A percentile compares a stretch with the other conserved stretches of the same genome.
Evolutionary conservation across 2,797 vertebrate genomes (phyloP).

Genomic region (Okamejei kenojei): DNA sequence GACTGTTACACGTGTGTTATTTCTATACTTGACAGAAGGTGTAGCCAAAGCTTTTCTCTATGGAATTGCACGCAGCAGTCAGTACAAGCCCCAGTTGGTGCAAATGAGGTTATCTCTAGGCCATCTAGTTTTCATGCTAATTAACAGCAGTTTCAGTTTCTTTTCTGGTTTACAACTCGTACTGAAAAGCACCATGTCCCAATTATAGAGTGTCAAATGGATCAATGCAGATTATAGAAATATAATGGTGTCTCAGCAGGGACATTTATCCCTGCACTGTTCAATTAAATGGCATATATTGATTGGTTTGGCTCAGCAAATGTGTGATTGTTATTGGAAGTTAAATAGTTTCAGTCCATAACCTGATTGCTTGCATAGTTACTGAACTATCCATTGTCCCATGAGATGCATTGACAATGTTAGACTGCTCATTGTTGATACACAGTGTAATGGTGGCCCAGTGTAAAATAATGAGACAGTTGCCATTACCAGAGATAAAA

Average conservation of each 20-base stretch:
- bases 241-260: conserved; percentile 32
- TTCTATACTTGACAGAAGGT: conserved; percentile 45
- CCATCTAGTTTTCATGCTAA: conserved; percentile 38
- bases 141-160: conserved; percentile 31
- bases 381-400: conserved; percentile 13
- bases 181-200: conserved; percentile 25
- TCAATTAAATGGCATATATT: conserved; percentile 36
- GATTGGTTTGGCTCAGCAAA: conserved; percentile 36
- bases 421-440: neutral
- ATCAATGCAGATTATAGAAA: conserved; percentile 38
- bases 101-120: conserved; percentile 38
- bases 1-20: conserved; percentile 47
- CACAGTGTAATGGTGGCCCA: neutral
- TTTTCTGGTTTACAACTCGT: conserved; percentile 33
- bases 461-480: conserved; percentile 33
- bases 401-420: conserved; percentile 18
- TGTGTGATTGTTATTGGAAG: conserved; percentile 7
- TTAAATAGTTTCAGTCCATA: conserved; percentile 35
- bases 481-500: conserved; percentile 10
- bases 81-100: conserved; percentile 34
- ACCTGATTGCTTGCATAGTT: conserved; percentile 22
- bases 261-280: conserved; percentile 1
- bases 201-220: conserved; percentile 30
- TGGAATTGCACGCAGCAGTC: conserved; percentile 35
- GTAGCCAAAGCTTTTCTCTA: conserved; percentile 43